Conservation (phyloP, 2,797 vertebrate genomes). For the Melanogrammus aeglefinus region DNA sequence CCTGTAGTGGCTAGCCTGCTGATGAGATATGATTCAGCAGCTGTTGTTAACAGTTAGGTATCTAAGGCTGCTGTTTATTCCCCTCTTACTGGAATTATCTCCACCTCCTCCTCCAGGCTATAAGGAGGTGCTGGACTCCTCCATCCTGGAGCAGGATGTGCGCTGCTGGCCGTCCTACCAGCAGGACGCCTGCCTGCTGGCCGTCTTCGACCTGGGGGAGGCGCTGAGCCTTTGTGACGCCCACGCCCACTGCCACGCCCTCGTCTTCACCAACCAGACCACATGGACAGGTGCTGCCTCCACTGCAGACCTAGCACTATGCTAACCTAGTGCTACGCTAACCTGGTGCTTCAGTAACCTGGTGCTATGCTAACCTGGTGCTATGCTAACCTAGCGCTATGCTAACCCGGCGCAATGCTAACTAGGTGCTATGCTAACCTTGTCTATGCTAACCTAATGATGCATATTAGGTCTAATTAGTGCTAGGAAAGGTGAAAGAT, state of each 20-base stretch:
- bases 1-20: too few relatives aligned
- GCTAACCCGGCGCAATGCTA: too few relatives aligned
- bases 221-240: constrained; percentile 81
- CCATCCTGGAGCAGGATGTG: constrained; percentile 78
- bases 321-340: background rate
- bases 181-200: constrained; percentile 82
- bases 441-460: too few relatives aligned
- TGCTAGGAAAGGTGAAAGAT: too few relatives aligned
- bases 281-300: constrained; percentile 78
- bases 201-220: constrained; percentile 76
- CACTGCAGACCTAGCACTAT: background rate
- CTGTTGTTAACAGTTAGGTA: background rate
- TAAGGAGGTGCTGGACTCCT: constrained; percentile 64
- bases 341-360: too few relatives aligned
- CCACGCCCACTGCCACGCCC: constrained; percentile 82
- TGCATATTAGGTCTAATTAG: too few relatives aligned
- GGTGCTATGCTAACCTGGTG: too few relatives aligned
- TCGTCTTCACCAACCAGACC: constrained; percentile 83
- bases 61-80: background rate
- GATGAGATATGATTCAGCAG: background rate
- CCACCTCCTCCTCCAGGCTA: constrained; percentile 68
- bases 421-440: too few relatives aligned
- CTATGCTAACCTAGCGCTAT: too few relatives aligned
- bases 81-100: background rate
- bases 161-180: constrained; percentile 88